Base-by-base conservation (phyloP, 2,797 vertebrate species). In the Phataginus tetradactyla region DNA sequence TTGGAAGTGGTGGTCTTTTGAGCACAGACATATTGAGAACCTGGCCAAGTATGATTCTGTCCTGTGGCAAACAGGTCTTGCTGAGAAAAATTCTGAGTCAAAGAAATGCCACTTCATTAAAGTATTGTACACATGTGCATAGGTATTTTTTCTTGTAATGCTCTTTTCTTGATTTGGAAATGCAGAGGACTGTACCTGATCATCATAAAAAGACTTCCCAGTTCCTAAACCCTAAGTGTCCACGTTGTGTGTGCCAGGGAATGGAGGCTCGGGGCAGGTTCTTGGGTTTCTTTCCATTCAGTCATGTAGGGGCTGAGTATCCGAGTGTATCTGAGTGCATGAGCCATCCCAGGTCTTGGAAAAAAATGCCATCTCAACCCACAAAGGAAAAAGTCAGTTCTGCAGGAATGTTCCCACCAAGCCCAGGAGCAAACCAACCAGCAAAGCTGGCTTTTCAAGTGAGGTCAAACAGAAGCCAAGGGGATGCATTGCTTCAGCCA, bases 241-340 rank as follows among this genome's bases (percentile, higher is more conserved):
- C 9, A 12, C 15, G 11, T 69, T 5, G 23, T 15, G 25, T 17
- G 3, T 79, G 4, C 14, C 14, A 3, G 63, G 15, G 61, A 23
- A 15, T 3, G 17, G 37, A 15, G 53, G 23, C 29, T 17, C 32
- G 13, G 53, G 27, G 55, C 7, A 4, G 23, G 34, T 53, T 8
- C 25, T 25, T 29, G 57, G 25, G 7, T 80, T 81, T 59, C 29
- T 34, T 39, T 25, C 4, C 21, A 25, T 0, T 25, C 55, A 39
- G 32, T 53, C 0, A 0, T 6, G 21, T 0, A 29, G 27, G n/a
- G 12, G 45, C 45, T 45, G 45, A 45, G 45, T 11, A 45, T 45
- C 45, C 45, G 45, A 45, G 45, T 45, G 45, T 45, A 45, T 45
- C 45, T 45, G 45, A 45, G 45, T 45, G 45, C 45, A 45, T 45